These are phyloP conservation scores for Sphaerophoria rueppellii DNA, from an alignment of 2,888 invertebrate genomes.

Conservation along the genomic window DNA sequence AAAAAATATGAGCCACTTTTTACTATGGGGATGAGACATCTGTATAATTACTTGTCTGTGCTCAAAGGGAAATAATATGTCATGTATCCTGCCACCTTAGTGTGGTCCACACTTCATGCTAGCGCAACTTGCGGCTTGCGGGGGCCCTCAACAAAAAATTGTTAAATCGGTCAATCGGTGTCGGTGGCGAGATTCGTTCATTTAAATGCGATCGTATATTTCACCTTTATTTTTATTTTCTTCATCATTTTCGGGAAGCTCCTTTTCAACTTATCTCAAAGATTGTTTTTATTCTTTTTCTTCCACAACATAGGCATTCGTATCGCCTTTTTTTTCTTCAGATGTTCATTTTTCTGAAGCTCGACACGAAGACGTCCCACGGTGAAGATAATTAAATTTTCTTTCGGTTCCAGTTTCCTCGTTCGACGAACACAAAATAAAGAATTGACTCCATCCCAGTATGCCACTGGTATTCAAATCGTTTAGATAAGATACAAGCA, in stretches of 20 bases:
- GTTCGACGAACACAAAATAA: background rate
- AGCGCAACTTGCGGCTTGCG: background rate
- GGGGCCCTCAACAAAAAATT: background rate
- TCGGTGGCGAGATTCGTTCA: slow-evolving; percentile 21
- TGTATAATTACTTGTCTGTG: no score
- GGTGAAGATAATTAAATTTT: slow-evolving; percentile 70
- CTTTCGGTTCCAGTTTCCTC: slow-evolving; percentile 31
- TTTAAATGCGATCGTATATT: slow-evolving; percentile 41
- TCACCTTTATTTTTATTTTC: slow-evolving; percentile 2
- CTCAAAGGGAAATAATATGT: slow-evolving; percentile 32
- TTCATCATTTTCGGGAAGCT: slow-evolving; percentile 6
- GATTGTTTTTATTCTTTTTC: background rate
- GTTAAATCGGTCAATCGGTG: slow-evolving; percentile 50
- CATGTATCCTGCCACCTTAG: slow-evolving; percentile 65
- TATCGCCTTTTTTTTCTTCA: background rate
- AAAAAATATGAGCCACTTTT: no score
- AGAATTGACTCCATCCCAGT: slow-evolving; percentile 16
- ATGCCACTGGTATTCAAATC: slow-evolving; percentile 43
- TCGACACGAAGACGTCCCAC: slow-evolving; percentile 57
- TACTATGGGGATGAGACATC: no score
- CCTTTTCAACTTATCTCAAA: slow-evolving; percentile 14
- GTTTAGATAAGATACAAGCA: slow-evolving; percentile 39
- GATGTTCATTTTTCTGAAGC: slow-evolving; percentile 29
- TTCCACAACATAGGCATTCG: background rate
- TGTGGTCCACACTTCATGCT: slow-evolving; percentile 13